Evolutionary conservation across 2,888 invertebrate species (phyloP).

Genomic region (Archips crataeganus): DNA sequence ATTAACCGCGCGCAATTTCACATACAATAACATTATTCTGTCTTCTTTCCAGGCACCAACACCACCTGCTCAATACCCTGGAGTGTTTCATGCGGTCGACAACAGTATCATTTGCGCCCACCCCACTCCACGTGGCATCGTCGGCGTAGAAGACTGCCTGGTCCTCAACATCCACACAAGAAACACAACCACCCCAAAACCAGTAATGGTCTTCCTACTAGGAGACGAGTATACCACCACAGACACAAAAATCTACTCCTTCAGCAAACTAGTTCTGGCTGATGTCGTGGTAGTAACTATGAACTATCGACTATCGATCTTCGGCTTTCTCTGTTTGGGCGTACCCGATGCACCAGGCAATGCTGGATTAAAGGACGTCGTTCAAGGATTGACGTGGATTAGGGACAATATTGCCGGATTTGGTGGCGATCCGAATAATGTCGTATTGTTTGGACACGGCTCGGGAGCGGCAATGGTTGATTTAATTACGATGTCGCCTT

Average conservation of each 20-base stretch:
- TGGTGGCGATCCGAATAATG: constrained; percentile 90
- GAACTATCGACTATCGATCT: constrained; percentile 90
- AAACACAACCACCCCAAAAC: constrained; percentile 60
- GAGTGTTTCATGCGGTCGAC: constrained; percentile 59
- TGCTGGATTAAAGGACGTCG: constrained; percentile 93
- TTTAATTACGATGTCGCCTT: constrained; percentile 68
- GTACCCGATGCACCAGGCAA: constrained; percentile 90
- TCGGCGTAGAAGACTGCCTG: constrained; percentile 75
- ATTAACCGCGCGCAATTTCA: neutral
- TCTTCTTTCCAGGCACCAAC: constrained; percentile 57
- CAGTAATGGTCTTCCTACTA: constrained; percentile 74
- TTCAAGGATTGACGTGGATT: constrained; percentile 91
- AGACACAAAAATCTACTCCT: constrained; percentile 58
- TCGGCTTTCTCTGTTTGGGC: constrained; percentile 89
- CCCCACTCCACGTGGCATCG: constrained; percentile 62
- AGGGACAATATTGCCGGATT: constrained; percentile 90
- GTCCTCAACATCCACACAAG: constrained; percentile 68
- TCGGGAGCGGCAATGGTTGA: constrained; percentile 88
- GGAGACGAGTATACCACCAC: constrained; percentile 67
- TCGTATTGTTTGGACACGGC: constrained; percentile 93
- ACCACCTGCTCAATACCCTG: constrained; percentile 53
- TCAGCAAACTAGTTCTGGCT: constrained; percentile 87
- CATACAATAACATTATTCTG: neutral
- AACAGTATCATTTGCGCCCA: constrained; percentile 56
- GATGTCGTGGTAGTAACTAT: constrained; percentile 88